Base-by-base conservation (phyloP, 1,140 invertebrate species). In the Pemphigus obesinymphae region DNA sequence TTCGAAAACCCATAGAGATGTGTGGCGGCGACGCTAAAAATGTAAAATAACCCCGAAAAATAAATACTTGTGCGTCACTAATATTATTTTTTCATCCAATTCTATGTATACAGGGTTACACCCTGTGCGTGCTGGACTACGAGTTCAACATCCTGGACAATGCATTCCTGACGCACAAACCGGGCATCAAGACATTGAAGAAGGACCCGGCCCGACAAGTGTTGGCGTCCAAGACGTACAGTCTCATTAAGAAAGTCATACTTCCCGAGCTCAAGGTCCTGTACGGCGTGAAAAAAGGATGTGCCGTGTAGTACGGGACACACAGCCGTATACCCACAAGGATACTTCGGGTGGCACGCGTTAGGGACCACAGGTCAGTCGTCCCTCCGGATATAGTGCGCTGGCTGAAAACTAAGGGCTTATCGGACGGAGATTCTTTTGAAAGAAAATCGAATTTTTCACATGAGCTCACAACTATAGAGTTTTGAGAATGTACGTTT, bases 81-180 rank as follows among this genome's bases (percentile, higher is more conserved):
- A 29, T n/a, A 20, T 63, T 31, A 66, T 37, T 63, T 2, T n/a
- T 6, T 61, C 15, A 20, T 40, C 34, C 3, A 40, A 15, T 53
- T 50, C 82, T 45, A 84, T 84, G 83, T 82, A 89, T 89, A 31
- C 88, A 96, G 94, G 94, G 94, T 82, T 96, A 96, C 87, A 90
- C 93, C 50, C 89, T 96, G 61, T 96, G 95, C 87, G 93, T 95
- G 5, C 88, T 94, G 85, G 92, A 96, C 87, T 96, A 96, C 85
- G 94, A 96, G 85, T 96, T 96, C 86, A 91, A 95, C 86, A 96
- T 96, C 84, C 85, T 97, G 84, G 94, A 96, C 87, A 96, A 96
- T 86, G 94, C 93, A 10, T 96, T 96, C 86, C 88, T 96, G 17
- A 93, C 95, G 5, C 95, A 96, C 87, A 92, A 94, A 82, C 95